These are phyloP conservation scores for Lasioglossum villosulum DNA, from an alignment of 2,888 invertebrate genomes.

Conservation along the genomic window DNA sequence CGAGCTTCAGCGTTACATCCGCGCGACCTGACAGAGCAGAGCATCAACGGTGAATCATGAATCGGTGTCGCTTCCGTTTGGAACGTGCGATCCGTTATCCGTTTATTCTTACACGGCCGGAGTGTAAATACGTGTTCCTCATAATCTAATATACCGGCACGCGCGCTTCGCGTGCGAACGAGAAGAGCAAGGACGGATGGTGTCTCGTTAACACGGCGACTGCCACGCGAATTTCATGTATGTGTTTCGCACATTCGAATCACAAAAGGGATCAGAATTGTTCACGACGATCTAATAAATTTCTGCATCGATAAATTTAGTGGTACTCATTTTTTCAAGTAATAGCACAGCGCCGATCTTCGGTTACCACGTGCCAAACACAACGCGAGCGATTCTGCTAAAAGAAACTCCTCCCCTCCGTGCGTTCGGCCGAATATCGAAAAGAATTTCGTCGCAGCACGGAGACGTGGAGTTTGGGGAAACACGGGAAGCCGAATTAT, in stretches of 20 bases:
- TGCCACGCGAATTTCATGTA: neutral
- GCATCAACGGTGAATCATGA: conserved; percentile 2
- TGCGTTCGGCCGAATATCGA: neutral
- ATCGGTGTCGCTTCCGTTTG: conserved; percentile 38
- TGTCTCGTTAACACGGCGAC: neutral
- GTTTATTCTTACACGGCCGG: conserved; percentile 34
- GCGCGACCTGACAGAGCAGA: conserved; percentile 16
- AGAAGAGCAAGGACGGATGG: neutral
- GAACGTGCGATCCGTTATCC: conserved; percentile 51
- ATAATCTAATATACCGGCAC: conserved; percentile 21
- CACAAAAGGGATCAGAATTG: neutral
- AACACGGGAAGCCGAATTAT: neutral
- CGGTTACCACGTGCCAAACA: neutral
- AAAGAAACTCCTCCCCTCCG: no score
- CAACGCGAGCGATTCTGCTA: no score
- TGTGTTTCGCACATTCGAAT: neutral
- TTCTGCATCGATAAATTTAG: no score
- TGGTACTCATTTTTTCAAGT: no score
- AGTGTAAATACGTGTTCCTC: conserved; percentile 45
- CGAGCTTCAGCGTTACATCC: neutral
- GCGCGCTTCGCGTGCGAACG: neutral
- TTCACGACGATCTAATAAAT: neutral
- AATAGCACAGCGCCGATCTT: neutral
- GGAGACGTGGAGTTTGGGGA: neutral
- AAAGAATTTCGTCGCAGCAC: neutral